Base-by-base conservation (phyloP, 2,113 vertebrate species). In the Cranoglanis bouderius region DNA sequence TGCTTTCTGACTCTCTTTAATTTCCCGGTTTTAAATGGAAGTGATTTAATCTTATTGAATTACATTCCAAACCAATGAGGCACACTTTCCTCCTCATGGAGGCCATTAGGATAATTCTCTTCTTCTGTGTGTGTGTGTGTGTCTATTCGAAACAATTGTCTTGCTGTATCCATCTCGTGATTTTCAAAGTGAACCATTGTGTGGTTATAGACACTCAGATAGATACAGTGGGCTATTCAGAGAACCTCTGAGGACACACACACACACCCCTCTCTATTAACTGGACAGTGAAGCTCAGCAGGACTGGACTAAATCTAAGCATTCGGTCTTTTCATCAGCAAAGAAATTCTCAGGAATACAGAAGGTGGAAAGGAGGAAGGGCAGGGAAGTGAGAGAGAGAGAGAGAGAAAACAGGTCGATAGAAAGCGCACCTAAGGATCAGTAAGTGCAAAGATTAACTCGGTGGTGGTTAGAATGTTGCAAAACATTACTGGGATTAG, bases 131-230 rank as follows among this genome's bases (percentile, higher is more conserved):
- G 65, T 63, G 57, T 40, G 46, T 29, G 9, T 8, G 40, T n/a
- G n/a, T n/a, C n/a, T n/a, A n/a, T n/a, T n/a, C n/a, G n/a, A 46
- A 46, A 46, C 46, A 72, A 21, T 72, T 18, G 75, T 65, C 86
- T 81, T 63, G 49, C 82, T 61, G 3, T 51, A 61, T 85, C 55
- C 55, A 59, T 89, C 77, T 81, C n/a, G 55, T 85, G 89, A 88
- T 86, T 83, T 89, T 85, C 78, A 88, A 84, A 90, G 65, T 77
- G 84, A 87, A 72, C 89, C 84, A 89, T 92, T 92, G 88, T 90
- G 75, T 67, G 61, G 65, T 21, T 46, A 53, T 86, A 53, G 72
- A 85, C 65, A 38, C 61, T 74, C n/a, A 49, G 5, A 43, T 32
- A 49, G 5, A 43, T 32, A 89, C 86, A 88, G 86, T 92, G 74